Base-by-base conservation (phyloP, 37 sponge, comb jelly and placozoan genomes). In the Spongia lamella region DNA sequence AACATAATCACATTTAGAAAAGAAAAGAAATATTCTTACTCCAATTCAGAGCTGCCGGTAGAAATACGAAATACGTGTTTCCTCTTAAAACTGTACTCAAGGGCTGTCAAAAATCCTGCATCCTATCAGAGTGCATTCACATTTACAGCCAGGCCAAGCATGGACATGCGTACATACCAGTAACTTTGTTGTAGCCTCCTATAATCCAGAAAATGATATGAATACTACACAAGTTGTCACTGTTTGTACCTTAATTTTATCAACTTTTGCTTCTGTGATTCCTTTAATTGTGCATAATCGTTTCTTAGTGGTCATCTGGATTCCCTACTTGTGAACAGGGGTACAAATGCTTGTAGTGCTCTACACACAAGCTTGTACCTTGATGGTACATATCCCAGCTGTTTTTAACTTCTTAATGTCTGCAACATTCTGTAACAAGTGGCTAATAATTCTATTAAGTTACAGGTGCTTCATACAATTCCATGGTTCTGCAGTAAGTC, bases 251-350 rank as follows among this genome's bases (percentile, higher is more conserved):
- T 98, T 98, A 5, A 98, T 95, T 56, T 98, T 98, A 69, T 98
- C 99, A 30, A 98, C 99, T 79, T 98, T 98, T 11, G 99, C 96
- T 37, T 98, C 99, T 19, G 96, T 93, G 7, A 98, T 60, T 5
- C 99, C 99, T 56, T 98, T 98, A 29, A 98, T 98, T 31, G 47
- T 71, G 25, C 84, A 79, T 27, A 98, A 84, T 53, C 83, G 87
- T 62, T 95, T 98, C 29, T 82, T 70, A 14, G 99, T 98, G 24
- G 95, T 98, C 99, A 95, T 98, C 47, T 93, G 95, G 37, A 98
- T 86, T 25, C 99, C 99, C 91, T 94, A 38, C 22, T 14, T 9
- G 61, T 13, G 11, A 58, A 58, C 31, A 58, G 7, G 5, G 31
- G 5, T 58, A 30, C 7, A 30, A 29, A 6, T 11, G 3, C 5